Evolutionary conservation across 2,888 invertebrate genomes (phyloP).

Genomic region (Schizaphis graminum): DNA sequence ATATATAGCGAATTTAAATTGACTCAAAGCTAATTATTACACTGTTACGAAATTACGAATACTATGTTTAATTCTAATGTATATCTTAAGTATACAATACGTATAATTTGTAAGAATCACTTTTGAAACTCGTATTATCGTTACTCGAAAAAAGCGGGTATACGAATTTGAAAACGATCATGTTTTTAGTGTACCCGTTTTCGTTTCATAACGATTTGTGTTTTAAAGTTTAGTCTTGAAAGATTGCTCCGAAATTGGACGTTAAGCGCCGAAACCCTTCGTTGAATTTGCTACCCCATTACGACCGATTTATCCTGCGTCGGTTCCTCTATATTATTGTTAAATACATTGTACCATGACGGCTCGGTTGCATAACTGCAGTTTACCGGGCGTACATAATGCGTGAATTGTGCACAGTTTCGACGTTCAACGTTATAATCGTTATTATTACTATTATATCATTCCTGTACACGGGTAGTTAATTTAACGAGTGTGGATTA

Average conservation of each 20-base stretch:
- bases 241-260: background rate
- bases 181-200: background rate
- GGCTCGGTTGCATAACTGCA: slow-evolving; percentile 17
- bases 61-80: background rate
- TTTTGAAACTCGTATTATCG: background rate
- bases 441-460: slow-evolving; percentile 9
- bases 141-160: background rate
- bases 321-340: background rate
- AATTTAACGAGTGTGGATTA: slow-evolving; percentile 22
- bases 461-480: background rate
- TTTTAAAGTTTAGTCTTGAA: background rate
- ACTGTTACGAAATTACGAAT: too few relatives aligned
- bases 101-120: background rate
- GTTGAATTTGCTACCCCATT: background rate
- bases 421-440: background rate
- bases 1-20: background rate
- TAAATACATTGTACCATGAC: background rate
- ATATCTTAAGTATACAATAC: background rate
- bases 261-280: background rate
- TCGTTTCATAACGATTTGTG: background rate
- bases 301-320: background rate
- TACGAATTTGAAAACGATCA: background rate
- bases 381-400: background rate
- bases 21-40: background rate
- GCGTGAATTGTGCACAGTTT: background rate